A percentile compares a stretch with the other conserved stretches of the same genome.
phyloP scores from a whole-genome alignment of 2,888 invertebrate genomes.

The Agrilus cyanescens region DNA sequence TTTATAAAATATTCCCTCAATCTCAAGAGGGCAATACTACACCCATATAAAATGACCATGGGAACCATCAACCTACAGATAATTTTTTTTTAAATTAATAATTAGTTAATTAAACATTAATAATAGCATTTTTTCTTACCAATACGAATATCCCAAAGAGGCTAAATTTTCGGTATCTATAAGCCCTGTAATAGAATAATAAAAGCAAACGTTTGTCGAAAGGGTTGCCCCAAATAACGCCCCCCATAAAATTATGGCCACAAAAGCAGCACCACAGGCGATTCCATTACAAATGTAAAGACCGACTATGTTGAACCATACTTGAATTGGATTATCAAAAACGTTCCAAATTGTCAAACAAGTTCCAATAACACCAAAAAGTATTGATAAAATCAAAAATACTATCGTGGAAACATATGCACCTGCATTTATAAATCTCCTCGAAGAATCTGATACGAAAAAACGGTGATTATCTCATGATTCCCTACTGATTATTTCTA shows the following conservation, averaged over 20 bases:
- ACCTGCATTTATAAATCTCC: conserved; percentile 31
- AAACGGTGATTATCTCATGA: conserved; percentile 1
- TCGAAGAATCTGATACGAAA: conserved; percentile 14
- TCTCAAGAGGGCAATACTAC: conserved; percentile 28
- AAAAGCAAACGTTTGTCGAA: conserved; percentile 30
- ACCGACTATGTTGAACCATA: conserved; percentile 44
- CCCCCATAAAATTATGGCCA: conserved; percentile 34
- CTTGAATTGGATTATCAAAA: conserved; percentile 45
- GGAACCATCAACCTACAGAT: conserved; percentile 26
- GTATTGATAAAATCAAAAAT: conserved; percentile 39
- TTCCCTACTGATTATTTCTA: no score
- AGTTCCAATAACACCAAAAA: conserved; percentile 37
- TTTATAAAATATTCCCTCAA: conserved; percentile 28
- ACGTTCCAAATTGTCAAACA: conserved; percentile 46
- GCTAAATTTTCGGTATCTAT: conserved; percentile 27
- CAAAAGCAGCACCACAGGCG: conserved; percentile 28
- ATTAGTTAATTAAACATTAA: conserved; percentile 4
- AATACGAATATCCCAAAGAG: conserved; percentile 36
- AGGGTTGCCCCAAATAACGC: conserved; percentile 27
- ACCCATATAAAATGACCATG: conserved; percentile 22
- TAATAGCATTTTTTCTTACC: conserved; percentile 26
- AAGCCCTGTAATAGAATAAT: conserved; percentile 28
- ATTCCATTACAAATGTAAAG: conserved; percentile 48
- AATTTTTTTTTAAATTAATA: conserved; percentile 13
- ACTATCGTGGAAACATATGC: conserved; percentile 45